Evolutionary conservation across 2,797 vertebrate genomes (phyloP), one percentile per base, ranked within the genome.

Genomic region (Erpetoichthys calabaricus): DNA sequence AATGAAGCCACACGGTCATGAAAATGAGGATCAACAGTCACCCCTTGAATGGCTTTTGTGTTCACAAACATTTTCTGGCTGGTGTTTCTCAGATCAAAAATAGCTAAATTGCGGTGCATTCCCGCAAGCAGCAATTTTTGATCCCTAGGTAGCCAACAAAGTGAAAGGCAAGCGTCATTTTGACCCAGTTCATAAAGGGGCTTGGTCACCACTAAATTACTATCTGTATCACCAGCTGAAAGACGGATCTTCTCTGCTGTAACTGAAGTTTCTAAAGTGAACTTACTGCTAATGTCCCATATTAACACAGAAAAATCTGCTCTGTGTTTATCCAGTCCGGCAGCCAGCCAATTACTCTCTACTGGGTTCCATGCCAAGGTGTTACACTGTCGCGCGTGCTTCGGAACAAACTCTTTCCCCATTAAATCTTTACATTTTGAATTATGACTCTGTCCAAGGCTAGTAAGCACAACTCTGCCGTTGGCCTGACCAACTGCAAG

Each of bases 31-130:
- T 99, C 96, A 0, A 98, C 94, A 0, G 91, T 91, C 57, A 98
- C 96, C 0, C 96, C 94, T 66, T 99, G 96, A 66, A 99, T 91
- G 67, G 94, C 96, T 76, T 99, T 99, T 47, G 96, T 97, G 75
- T 99, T 99, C 25, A 97, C 94, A 63, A 98, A 98, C 6, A 96
- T 96, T 67, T 99, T 98, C 73, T 99, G 96, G 77, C 91, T 98
- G 1, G 92, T 96, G 75, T 97, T 97, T 61, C 94, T 85, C 65
- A 98, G 81, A 73, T 99, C 96, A 56, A 98, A 99, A 65, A 98
- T 95, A 8, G 93, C 94, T 44, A 99, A 74, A 72, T 99, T 99
- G 41, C 94, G 78, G 68, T 99, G 96, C 96, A 99, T 98, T 46
- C 96, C 94, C 1, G 96, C 96, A 67, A 99, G 72, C 0, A 99